Base-by-base conservation (phyloP, 2,797 vertebrate species). In the Pampus argenteus region DNA sequence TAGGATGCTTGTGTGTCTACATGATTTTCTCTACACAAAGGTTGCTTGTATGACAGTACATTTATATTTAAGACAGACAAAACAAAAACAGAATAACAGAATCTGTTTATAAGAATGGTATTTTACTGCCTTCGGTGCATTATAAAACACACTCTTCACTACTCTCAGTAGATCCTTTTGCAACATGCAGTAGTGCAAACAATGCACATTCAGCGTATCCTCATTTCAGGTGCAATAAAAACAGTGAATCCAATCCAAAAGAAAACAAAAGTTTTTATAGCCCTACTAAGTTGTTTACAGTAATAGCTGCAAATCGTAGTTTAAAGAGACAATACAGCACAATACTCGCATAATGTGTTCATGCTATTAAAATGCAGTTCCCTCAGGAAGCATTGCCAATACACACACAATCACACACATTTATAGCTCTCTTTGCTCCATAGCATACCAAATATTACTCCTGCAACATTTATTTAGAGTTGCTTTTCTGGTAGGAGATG, bases 171-270 rank as follows among this genome's bases (percentile, higher is more conserved):
- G 72, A 73, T 81, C 48, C 25, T 42, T 18, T 63, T 74, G 38
- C 58, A 63, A 57, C 64, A 81, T 77, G 25, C 49, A 78, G 10
- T 71, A 75, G 55, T 72, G 60, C 81, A 71, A 71, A 84, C 58
- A 9, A 50, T 71, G 80, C 83, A 79, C 60, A 66, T 81, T 87
- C n/a, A 74, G 59, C 69, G 23, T 71, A 52, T 75, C 66, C 42
- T 76, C 50, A 54, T 78, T 83, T 71, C 60, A 83, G 74, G 66
- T 74, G 61, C 78, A 81, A 77, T 89, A 84, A 90, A 91, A 89
- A 63, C 81, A 70, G 62, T 70, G 54, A 87, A 82, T 79, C 49
- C 64, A 57, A 69, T 84, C 78, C 70, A 78, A 83, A 85, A 76
- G 56, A 85, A 79, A 83, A 72, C 82, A 85, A 72, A 64, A 52